Evolutionary conservation across 2,888 invertebrate genomes (phyloP), one percentile per base, ranked within the genome.

Genomic region (Oxystoma pomonae): DNA sequence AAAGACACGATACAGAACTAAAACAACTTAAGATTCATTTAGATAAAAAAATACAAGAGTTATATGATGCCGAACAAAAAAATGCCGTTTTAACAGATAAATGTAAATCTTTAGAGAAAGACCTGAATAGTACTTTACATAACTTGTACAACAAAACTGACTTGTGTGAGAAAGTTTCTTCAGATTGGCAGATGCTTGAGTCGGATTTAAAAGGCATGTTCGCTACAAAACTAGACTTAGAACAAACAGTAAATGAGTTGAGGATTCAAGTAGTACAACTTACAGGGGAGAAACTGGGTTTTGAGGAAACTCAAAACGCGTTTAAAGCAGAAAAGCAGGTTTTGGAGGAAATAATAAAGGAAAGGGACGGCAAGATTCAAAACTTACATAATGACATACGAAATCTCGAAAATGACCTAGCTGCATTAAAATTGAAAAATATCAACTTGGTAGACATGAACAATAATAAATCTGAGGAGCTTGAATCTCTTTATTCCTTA

Each of bases 1-100:
- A 7, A 35, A 35, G 35, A 7, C 35, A 7, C 5, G 12, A 12
- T 35, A 3, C 3, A 12, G 35, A 35, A 35, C 12, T 35, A 35
- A 12, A 35, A 35, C 35, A 35, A 35, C 3, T 35, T 35, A 35
- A 35, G 12, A 12, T 35, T 7, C 5, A 35, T 7, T 35, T 35
- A 35, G 35, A 35, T 35, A 12, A 3, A 7, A 35, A 35, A 35
- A 35, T 12, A 7, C 12, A 3, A 35, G 5, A 35, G 12, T 35
- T 35, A 35, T 12, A 12, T 35, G 12, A 35, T 7, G 35, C 35
- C 12, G 55, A 67, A 62, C 52, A 62, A 49, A 55, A 55, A 17
- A 22, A 20, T 21, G 55, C 55, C 5, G 16, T 57, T 3, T 19
- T 16, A 5, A 63, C 12, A 50, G 62, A 62, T 16, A 62, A 55